These are phyloP conservation scores for Phalacrocorax brasilianus DNA, from an alignment of 2,113 vertebrate genomes.

Conservation along the genomic window DNA sequence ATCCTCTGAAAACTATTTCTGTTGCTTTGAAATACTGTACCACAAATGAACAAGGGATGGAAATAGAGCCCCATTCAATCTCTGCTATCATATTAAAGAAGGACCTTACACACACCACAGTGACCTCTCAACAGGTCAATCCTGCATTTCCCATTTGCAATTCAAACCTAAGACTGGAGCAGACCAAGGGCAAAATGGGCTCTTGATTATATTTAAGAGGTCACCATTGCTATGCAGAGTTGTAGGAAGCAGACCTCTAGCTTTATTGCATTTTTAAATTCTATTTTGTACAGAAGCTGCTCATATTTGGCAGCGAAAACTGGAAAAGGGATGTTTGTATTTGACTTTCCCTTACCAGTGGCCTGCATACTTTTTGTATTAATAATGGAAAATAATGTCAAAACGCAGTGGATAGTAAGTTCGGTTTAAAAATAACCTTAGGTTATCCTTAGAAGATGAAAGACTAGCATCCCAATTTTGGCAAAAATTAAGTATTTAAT, in stretches of 20 bases:
- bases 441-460: constrained; percentile 62
- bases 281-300: constrained; percentile 64
- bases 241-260: constrained; percentile 70
- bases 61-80: constrained; percentile 74
- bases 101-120: constrained; percentile 71
- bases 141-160: constrained; percentile 79
- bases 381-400: constrained; percentile 66
- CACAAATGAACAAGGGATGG: constrained; percentile 77
- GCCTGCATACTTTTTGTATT: constrained; percentile 9
- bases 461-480: constrained; percentile 1
- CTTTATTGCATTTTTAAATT: constrained; percentile 76
- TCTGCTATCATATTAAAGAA: constrained; percentile 74
- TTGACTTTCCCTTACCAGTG: constrained; percentile 25
- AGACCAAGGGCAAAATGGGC: constrained; percentile 75
- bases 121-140: constrained; percentile 77
- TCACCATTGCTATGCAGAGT: constrained; percentile 78
- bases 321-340: constrained; percentile 62
- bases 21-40: constrained; percentile 75
- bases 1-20: constrained; percentile 72
- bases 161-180: constrained; percentile 78
- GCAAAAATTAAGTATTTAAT: constrained; percentile 11
- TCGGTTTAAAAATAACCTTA: constrained; percentile 66
- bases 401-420: constrained; percentile 40
- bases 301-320: constrained; percentile 62
- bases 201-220: constrained; percentile 81